A percentile compares a stretch with the other conserved stretches of the same genome.
Evolutionary conservation across 30 jellyfish, hydroid and myxozoan species (phyloP).

Genomic region (Rhopilema esculentum): DNA sequence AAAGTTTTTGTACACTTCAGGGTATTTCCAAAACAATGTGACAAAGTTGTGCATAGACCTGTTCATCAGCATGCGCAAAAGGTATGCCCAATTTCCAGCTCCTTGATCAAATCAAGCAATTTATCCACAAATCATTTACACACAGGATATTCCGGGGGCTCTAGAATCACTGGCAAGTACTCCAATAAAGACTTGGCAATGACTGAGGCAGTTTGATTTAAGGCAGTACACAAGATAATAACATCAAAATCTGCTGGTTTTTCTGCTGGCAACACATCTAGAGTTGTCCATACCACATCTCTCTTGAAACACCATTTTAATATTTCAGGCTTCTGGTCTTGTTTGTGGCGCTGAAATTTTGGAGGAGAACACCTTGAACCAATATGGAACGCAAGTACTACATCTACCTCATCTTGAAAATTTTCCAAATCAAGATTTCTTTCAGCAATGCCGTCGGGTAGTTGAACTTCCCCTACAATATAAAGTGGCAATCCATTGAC

Average conservation of each 20-base stretch:
- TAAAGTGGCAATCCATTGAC: too few species aligned
- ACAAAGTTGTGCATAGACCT: constrained; percentile 54
- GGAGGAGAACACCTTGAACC: constrained; percentile 46
- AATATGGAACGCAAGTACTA: constrained; percentile 9
- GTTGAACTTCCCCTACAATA: constrained; percentile 14
- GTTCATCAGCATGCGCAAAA: constrained; percentile 71
- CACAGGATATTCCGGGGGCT: constrained; percentile 50
- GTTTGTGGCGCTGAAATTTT: constrained; percentile 12
- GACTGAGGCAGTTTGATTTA: constrained; percentile 15
- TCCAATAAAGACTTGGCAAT: constrained; percentile 42
- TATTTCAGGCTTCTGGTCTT: not conserved
- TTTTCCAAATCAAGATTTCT: constrained; percentile 16
- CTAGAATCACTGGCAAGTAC: constrained; percentile 60
- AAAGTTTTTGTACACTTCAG: constrained; percentile 4
- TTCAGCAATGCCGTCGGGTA: not conserved
- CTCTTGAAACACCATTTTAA: constrained; percentile 24
- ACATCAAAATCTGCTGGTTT: constrained; percentile 4
- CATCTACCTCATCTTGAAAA: constrained; percentile 23
- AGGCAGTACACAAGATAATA: constrained; percentile 45
- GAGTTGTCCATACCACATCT: constrained; percentile 50
- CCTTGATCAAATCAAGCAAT: constrained; percentile 42
- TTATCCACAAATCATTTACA: constrained; percentile 44
- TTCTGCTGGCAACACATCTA: constrained; percentile 33
- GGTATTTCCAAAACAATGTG: constrained; percentile 60
- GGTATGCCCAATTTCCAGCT: constrained; percentile 31